phyloP scores from a whole-genome alignment of 2,797 vertebrate species.

The Mormyrus proboscirostris region DNA sequence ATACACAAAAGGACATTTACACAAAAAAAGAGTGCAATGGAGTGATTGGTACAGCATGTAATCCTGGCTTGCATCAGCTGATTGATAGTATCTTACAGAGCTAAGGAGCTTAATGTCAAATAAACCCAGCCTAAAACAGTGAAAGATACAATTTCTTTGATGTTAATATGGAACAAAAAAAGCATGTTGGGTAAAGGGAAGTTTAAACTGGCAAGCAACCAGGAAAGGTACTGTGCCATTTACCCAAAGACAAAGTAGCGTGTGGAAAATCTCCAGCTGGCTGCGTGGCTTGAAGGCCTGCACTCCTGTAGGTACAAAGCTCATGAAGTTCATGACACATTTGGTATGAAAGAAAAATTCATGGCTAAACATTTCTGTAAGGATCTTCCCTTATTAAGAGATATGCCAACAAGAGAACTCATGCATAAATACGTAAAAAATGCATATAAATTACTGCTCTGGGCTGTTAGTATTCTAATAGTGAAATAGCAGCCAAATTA shows the following conservation, averaged over 20 bases:
- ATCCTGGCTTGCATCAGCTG: background rate
- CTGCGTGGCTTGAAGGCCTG: background rate
- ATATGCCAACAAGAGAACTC: background rate
- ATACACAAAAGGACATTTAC: background rate
- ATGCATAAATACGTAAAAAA: background rate
- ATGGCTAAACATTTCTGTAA: background rate
- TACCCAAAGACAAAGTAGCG: background rate
- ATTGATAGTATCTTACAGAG: background rate
- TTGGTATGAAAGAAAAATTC: background rate
- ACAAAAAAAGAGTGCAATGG: background rate
- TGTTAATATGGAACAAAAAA: background rate
- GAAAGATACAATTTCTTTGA: background rate
- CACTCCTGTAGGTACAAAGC: background rate
- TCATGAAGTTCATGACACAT: background rate
- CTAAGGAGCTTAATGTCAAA: background rate
- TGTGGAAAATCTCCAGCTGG: background rate
- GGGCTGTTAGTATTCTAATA: conserved; percentile 23
- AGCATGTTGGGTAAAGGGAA: background rate
- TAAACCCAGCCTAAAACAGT: background rate
- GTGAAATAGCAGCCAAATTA: background rate
- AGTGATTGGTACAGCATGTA: background rate
- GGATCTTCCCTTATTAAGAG: background rate
- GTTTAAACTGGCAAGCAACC: background rate
- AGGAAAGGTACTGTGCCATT: background rate
- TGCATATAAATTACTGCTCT: conserved; percentile 5